These are phyloP conservation scores for Clarias macrocephalus DNA, from an alignment of 2,113 vertebrate species.

Conservation along the genomic window DNA sequence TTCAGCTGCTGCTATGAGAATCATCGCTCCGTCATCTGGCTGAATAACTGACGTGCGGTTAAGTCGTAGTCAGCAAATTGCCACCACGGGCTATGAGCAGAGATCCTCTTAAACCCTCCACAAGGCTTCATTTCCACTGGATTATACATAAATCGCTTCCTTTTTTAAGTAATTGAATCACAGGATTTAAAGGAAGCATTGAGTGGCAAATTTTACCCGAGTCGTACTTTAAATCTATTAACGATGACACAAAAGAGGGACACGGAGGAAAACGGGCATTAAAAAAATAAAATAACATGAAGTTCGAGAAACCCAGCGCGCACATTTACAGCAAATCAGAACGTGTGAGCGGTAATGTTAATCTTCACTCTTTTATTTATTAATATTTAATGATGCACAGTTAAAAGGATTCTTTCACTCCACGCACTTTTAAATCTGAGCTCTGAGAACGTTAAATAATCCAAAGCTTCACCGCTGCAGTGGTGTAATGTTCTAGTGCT, in stretches of 20 bases:
- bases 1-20: slow-evolving; percentile 57
- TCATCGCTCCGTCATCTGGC: slow-evolving; percentile 46
- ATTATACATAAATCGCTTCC: slow-evolving; percentile 51
- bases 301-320: neutral
- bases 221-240: slow-evolving; percentile 41
- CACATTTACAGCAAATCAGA: slow-evolving; percentile 3
- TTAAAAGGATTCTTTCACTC: neutral
- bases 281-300: neutral
- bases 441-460: neutral
- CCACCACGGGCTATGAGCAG: slow-evolving; percentile 42
- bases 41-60: slow-evolving; percentile 56
- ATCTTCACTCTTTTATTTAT: neutral
- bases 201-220: slow-evolving; percentile 36
- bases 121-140: slow-evolving; percentile 47
- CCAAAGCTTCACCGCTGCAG: neutral
- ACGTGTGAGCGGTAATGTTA: neutral
- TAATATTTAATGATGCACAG: neutral
- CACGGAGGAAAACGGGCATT: neutral
- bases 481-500: slow-evolving; percentile 5
- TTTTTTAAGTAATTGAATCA: slow-evolving; percentile 53
- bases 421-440: neutral
- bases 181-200: slow-evolving; percentile 51
- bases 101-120: slow-evolving; percentile 46
- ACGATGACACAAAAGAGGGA: slow-evolving; percentile 40
- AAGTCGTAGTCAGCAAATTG: slow-evolving; percentile 53